Evolutionary conservation across 2,888 invertebrate genomes (phyloP).

Genomic region (Trichopria drosophilae): DNA sequence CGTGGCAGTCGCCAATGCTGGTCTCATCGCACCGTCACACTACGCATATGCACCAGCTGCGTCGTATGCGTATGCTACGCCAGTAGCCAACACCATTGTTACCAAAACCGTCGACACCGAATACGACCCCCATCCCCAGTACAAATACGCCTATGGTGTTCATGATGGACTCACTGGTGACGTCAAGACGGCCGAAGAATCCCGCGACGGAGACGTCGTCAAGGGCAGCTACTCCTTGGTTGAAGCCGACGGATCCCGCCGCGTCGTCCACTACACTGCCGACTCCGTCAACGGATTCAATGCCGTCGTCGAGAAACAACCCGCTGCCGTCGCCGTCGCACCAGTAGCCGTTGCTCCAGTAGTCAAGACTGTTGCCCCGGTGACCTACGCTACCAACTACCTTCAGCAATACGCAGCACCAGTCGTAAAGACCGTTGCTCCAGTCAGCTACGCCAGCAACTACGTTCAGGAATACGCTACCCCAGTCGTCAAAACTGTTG

Average conservation of each 20-base stretch:
- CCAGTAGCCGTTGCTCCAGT: too few relatives aligned
- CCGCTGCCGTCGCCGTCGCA: background rate
- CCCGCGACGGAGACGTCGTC: constrained; percentile 52
- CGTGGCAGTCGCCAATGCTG: constrained; percentile 20
- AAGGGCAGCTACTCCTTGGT: constrained; percentile 58
- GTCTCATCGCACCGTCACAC: background rate
- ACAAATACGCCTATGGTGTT: constrained; percentile 52
- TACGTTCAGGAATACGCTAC: too few relatives aligned
- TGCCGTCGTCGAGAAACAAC: background rate
- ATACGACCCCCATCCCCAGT: constrained; percentile 54
- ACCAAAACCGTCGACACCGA: constrained; percentile 49
- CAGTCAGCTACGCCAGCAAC: too few relatives aligned
- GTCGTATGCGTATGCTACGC: constrained; percentile 42
- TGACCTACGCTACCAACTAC: too few relatives aligned
- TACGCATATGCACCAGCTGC: too few relatives aligned
- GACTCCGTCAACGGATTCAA: background rate
- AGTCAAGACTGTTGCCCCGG: too few relatives aligned
- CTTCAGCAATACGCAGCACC: too few relatives aligned
- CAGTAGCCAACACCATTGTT: constrained; percentile 44
- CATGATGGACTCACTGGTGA: constrained; percentile 51
- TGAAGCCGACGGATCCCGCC: constrained; percentile 39
- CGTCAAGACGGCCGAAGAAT: constrained; percentile 51
- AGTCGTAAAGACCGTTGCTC: too few relatives aligned
- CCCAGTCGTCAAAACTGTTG: too few relatives aligned
- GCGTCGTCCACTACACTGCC: constrained; percentile 1